Evolutionary conservation across 2,888 invertebrate species (phyloP).

Genomic region (Synergus japonicus): DNA sequence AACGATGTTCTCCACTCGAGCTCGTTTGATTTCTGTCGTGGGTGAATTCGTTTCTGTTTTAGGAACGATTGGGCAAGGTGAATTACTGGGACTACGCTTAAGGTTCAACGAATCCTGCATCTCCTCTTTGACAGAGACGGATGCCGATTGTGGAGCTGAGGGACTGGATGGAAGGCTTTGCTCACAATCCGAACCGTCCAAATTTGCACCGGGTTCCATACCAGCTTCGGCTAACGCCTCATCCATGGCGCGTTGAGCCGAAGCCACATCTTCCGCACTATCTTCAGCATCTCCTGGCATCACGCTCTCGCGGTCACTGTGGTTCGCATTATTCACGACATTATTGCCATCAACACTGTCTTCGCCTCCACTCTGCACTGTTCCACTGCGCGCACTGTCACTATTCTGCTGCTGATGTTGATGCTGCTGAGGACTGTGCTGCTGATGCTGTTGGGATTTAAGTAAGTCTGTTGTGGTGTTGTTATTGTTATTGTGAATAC

Average conservation of each 20-base stretch:
- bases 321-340: constrained; percentile 66
- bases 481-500: constrained; percentile 79
- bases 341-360: constrained; percentile 75
- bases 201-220: constrained; percentile 77
- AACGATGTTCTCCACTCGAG: constrained; percentile 96
- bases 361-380: constrained; percentile 76
- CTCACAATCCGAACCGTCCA: constrained; percentile 75
- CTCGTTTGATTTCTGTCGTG: constrained; percentile 92
- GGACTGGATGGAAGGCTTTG: constrained; percentile 75
- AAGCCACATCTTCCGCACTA: constrained; percentile 76
- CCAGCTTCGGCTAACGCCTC: constrained; percentile 83
- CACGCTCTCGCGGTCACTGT: constrained; percentile 74
- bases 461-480: constrained; percentile 79
- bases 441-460: constrained; percentile 78
- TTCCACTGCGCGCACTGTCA: constrained; percentile 76
- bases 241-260: constrained; percentile 79
- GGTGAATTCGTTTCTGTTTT: constrained; percentile 74
- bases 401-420: constrained; percentile 66
- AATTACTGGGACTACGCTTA: constrained; percentile 74
- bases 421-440: constrained; percentile 78
- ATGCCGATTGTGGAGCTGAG: constrained; percentile 72
- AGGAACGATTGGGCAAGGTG: constrained; percentile 73
- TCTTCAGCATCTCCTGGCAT: constrained; percentile 76
- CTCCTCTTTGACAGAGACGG: constrained; percentile 75
- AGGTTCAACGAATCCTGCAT: constrained; percentile 71